Conservation (phyloP, 2,797 vertebrate genomes). For the Nyctalus aviator region DNA sequence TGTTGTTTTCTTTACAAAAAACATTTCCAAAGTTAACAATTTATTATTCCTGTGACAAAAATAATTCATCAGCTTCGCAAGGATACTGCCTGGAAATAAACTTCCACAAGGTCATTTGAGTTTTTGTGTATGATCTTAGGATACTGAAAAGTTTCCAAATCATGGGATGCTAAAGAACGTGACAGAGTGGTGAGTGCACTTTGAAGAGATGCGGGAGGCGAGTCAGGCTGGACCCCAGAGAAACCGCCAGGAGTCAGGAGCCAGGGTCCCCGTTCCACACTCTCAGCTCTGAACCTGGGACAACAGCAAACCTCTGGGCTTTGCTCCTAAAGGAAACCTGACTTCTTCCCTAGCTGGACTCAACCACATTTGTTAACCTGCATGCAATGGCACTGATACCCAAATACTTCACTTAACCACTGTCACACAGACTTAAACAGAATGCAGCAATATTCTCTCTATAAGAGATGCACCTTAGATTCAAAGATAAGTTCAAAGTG, state of each 20-base stretch:
- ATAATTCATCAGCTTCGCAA: constrained; percentile 62
- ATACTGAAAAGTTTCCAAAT: constrained; percentile 61
- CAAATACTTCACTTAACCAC: not conserved
- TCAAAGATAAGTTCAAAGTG: constrained; percentile 26
- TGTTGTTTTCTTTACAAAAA: constrained; percentile 64
- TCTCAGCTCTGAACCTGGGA: not conserved
- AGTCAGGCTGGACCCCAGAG: not conserved
- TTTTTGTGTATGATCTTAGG: constrained; percentile 53
- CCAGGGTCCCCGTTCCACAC: not conserved
- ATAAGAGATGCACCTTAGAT: not conserved
- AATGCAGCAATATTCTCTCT: not conserved
- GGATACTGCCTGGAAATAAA: constrained; percentile 61
- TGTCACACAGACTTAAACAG: not conserved
- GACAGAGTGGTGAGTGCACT: not conserved
- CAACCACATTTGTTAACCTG: not conserved
- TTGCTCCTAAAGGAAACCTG: constrained; percentile 6
- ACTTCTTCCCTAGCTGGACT: not conserved
- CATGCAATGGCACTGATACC: not conserved
- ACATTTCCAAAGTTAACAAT: constrained; percentile 74
- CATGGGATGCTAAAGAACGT: constrained; percentile 50
- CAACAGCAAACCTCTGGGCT: not conserved
- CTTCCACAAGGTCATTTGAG: constrained; percentile 65
- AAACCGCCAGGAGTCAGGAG: not conserved
- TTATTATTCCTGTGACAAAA: constrained; percentile 69
- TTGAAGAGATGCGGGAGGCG: not conserved